phyloP scores from a whole-genome alignment of 2,113 vertebrate genomes.

The Ifrita kowaldi region DNA sequence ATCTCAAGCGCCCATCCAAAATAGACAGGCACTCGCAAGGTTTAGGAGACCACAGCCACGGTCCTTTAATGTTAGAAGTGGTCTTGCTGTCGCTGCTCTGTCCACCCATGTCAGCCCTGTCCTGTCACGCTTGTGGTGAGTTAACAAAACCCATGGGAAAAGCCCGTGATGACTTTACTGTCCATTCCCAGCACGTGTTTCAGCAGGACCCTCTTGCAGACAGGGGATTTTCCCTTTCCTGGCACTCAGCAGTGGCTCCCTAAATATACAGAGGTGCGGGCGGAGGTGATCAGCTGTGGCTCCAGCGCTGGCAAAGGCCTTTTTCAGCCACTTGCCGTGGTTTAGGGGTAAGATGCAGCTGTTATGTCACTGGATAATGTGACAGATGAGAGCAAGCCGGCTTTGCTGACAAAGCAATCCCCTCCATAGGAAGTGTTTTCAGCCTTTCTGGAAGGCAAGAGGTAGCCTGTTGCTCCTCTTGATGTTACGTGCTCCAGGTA shows the following conservation, averaged over 20 bases:
- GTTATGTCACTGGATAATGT: neutral
- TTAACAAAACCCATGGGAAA: neutral
- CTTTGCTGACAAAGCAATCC: neutral
- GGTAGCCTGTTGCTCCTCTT: neutral
- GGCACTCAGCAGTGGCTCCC: fast-evolving
- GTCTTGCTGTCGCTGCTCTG: neutral
- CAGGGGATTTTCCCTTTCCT: neutral
- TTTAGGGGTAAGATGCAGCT: neutral
- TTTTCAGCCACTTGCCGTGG: neutral
- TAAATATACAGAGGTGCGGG: neutral
- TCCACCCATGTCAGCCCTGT: neutral
- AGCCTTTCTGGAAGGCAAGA: neutral
- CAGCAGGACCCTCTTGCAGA: neutral
- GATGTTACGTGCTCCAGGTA: neutral
- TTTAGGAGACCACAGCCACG: neutral
- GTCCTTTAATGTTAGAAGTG: neutral
- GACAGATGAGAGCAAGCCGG: neutral
- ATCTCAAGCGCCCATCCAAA: neutral
- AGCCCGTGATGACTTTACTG: neutral
- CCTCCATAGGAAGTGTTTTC: neutral
- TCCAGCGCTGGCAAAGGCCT: neutral
- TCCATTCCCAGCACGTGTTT: neutral
- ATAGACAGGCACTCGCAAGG: neutral
- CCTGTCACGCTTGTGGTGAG: fast-evolving
- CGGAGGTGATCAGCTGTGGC: neutral